Percentiles rank a stretch among this genome's conserved stretches.
Evolutionary conservation across 2,888 invertebrate species (phyloP).

Genomic region (Acrobeloides nanus): DNA sequence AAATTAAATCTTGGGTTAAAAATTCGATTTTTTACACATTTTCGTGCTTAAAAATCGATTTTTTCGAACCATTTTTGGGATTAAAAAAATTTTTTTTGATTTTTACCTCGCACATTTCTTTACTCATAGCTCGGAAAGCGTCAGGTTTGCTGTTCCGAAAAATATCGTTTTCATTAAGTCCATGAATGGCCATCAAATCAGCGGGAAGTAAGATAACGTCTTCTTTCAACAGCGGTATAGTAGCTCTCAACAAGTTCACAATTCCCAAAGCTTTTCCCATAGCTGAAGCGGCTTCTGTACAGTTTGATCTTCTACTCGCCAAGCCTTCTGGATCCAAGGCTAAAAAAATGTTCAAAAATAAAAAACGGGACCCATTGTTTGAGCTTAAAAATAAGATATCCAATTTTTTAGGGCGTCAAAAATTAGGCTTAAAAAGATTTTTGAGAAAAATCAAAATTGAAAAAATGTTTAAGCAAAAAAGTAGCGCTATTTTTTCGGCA

Average conservation of each 20-base stretch:
- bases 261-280: slow-evolving; percentile 27
- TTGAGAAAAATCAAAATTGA: too few species aligned
- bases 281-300: slow-evolving; percentile 17
- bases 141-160: slow-evolving; percentile 38
- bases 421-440: too few species aligned
- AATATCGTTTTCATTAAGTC: slow-evolving; percentile 34
- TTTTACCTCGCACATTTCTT: slow-evolving; percentile 30
- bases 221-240: slow-evolving; percentile 60
- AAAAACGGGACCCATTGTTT: too few species aligned
- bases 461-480: too few species aligned
- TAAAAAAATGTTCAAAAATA: too few species aligned
- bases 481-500: too few species aligned
- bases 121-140: slow-evolving; percentile 25
- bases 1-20: background rate
- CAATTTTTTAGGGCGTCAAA: too few species aligned
- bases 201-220: slow-evolving; percentile 44
- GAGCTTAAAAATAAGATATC: too few species aligned
- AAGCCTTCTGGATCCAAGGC: too few species aligned
- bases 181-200: slow-evolving; percentile 38
- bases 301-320: too few species aligned
- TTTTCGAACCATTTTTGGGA: background rate
- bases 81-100: background rate
- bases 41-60: background rate
- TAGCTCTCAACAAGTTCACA: slow-evolving; percentile 60
- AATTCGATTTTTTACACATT: background rate